Conservation (phyloP, 2,888 invertebrate species). For the Eristalinus sepulchralis region DNA sequence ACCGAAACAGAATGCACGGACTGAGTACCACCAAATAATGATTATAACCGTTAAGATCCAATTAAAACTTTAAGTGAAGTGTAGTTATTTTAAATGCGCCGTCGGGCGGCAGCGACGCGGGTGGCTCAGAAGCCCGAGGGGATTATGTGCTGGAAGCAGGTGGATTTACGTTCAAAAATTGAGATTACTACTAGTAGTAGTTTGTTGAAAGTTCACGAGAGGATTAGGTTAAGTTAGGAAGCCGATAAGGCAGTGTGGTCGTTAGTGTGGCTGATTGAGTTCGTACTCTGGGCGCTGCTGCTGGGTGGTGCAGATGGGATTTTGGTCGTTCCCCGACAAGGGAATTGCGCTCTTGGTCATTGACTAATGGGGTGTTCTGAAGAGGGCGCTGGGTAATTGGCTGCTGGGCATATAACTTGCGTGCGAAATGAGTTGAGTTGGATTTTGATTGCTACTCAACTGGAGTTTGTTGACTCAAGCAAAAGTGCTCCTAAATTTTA, state of each 20-base stretch:
- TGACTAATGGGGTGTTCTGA: background rate
- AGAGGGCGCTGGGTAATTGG: background rate
- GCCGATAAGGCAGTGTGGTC: background rate
- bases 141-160: conserved; percentile 46
- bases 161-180: conserved; percentile 23
- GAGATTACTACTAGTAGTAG: background rate
- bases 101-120: background rate
- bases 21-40: conserved; percentile 56
- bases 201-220: background rate
- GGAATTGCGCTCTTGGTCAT: background rate
- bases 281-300: background rate
- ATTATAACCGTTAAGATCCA: conserved; percentile 68
- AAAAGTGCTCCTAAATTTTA: too few relatives aligned
- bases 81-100: conserved; percentile 50
- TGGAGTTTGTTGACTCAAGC: too few relatives aligned
- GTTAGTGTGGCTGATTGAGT: background rate
- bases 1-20: background rate
- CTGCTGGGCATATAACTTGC: background rate
- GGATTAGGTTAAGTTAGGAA: background rate
- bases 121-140: background rate
- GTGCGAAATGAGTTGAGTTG: background rate
- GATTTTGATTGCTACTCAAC: too few relatives aligned
- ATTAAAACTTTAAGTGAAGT: conserved; percentile 67
- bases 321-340: background rate
- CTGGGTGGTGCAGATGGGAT: background rate